phyloP scores from a whole-genome alignment of 2,888 invertebrate genomes.

The Heliconius cydno region DNA sequence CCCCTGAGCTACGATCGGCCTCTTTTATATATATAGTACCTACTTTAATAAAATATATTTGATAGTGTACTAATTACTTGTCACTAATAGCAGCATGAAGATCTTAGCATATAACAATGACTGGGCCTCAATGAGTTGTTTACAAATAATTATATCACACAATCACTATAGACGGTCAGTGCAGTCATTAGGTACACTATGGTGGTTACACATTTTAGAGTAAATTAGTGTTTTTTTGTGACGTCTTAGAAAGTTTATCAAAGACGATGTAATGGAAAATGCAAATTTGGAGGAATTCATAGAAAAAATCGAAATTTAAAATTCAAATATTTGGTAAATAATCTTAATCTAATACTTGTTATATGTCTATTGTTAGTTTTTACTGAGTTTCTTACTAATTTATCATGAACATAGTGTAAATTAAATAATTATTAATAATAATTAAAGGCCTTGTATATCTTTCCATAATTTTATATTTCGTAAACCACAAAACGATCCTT shows the following conservation, averaged over 20 bases:
- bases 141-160: slow-evolving; percentile 37
- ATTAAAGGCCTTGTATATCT: not conserved
- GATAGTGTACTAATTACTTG: not conserved
- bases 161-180: slow-evolving; percentile 11
- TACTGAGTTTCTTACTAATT: too few relatives aligned
- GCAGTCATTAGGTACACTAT: not conserved
- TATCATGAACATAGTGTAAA: not conserved
- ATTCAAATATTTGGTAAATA: not conserved
- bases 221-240: not conserved
- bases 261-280: not conserved
- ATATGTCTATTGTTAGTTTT: not conserved
- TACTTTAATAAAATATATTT: not conserved
- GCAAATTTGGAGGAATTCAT: not conserved
- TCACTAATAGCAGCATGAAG: not conserved
- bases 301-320: not conserved
- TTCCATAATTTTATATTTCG: not conserved
- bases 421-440: not conserved
- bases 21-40: too few relatives aligned
- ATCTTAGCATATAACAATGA: not conserved
- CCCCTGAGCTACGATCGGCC: too few relatives aligned
- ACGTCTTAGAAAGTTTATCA: not conserved
- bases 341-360: not conserved
- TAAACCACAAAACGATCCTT: too few relatives aligned
- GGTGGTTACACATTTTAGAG: not conserved
- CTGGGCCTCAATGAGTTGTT: slow-evolving; percentile 28